phyloP scores from a whole-genome alignment of 2,888 invertebrate genomes.

The Lycaena phlaeas region DNA sequence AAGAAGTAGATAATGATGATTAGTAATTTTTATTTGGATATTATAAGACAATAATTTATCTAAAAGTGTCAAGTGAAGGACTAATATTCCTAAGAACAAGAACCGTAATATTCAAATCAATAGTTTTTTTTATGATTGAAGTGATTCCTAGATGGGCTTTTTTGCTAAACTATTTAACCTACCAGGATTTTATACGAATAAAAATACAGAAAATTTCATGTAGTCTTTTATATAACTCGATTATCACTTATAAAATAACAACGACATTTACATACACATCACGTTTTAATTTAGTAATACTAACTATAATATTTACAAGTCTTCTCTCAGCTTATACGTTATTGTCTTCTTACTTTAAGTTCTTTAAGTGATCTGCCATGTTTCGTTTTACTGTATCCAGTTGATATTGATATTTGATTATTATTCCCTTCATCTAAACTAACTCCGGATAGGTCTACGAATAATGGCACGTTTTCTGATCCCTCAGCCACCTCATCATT shows the following conservation, averaged over 20 bases:
- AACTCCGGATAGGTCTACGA: conserved; percentile 60
- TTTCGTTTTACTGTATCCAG: conserved; percentile 70
- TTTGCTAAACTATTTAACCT: no score
- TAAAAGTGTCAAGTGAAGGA: no score
- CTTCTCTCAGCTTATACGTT: conserved; percentile 34
- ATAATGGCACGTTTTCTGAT: conserved; percentile 69
- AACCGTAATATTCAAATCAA: no score
- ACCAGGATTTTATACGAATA: no score
- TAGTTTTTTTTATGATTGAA: no score
- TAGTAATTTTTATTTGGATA: no score
- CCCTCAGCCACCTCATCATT: conserved; percentile 44
- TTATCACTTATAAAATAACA: conserved; percentile 62
- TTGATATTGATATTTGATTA: conserved; percentile 61
- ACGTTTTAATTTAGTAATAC: conserved; percentile 65
- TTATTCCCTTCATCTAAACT: conserved; percentile 47
- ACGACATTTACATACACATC: conserved; percentile 50
- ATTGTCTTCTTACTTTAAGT: conserved; percentile 59
- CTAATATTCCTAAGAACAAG: no score
- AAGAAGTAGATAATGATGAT: no score
- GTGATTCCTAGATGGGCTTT: no score
- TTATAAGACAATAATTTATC: no score
- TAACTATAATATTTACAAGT: conserved; percentile 67
- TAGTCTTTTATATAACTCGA: conserved; percentile 59
- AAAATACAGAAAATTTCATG: conserved; percentile 19
- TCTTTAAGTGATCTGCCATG: conserved; percentile 57